These are phyloP conservation scores for Clistopyga incitator DNA, from an alignment of 2,888 invertebrate species.

Conservation along the genomic window DNA sequence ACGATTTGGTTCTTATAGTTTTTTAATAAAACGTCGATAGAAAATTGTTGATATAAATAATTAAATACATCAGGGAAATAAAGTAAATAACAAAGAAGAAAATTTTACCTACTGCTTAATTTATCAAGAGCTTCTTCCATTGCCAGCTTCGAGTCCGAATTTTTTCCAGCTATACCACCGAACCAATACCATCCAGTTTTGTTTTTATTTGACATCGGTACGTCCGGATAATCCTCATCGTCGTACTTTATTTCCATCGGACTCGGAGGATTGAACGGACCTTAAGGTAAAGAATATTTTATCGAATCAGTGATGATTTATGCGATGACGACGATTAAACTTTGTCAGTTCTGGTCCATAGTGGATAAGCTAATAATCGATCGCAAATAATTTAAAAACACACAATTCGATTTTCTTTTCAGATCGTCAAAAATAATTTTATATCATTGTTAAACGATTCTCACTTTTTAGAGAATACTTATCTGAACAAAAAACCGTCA, in stretches of 20 bases:
- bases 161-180: constrained; percentile 91
- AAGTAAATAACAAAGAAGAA: constrained; percentile 68
- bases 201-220: constrained; percentile 88
- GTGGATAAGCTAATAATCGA: background rate
- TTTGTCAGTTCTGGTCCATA: background rate
- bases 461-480: background rate
- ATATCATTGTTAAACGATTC: background rate
- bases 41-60: constrained; percentile 12
- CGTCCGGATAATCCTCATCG: constrained; percentile 87
- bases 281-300: constrained; percentile 66
- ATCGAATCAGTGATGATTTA: background rate
- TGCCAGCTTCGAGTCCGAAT: constrained; percentile 87
- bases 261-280: constrained; percentile 84
- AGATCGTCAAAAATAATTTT: background rate
- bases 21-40: background rate
- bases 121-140: constrained; percentile 90
- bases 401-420: background rate
- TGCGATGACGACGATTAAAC: background rate
- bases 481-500: no score
- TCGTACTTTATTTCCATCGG: constrained; percentile 86
- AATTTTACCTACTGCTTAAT: constrained; percentile 91
- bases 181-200: constrained; percentile 94
- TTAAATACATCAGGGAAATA: constrained; percentile 17
- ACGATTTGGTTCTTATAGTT: constrained; percentile 15
- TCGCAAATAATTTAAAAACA: background rate